Evolutionary conservation across 2,797 vertebrate genomes (phyloP).

Genomic region (Thalassophryne amazonica): DNA sequence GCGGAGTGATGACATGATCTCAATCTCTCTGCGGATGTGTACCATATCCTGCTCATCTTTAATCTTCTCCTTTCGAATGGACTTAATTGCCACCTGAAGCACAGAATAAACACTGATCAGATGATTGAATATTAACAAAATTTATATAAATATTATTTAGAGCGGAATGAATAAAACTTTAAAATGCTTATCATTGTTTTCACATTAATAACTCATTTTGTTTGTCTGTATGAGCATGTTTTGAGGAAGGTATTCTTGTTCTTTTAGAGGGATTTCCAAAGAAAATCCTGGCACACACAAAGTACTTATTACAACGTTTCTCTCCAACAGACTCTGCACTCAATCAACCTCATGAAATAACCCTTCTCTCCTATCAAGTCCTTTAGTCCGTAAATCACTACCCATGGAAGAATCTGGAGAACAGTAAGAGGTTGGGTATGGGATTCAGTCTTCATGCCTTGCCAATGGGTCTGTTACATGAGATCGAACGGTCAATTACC

Average conservation of each 20-base stretch:
- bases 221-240: too few relatives aligned
- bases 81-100: conserved; percentile 94
- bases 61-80: conserved; percentile 94
- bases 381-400: conserved; percentile 19
- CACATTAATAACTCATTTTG: too few relatives aligned
- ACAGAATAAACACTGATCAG: conserved; percentile 12
- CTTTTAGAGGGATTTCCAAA: too few relatives aligned
- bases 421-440: conserved; percentile 20
- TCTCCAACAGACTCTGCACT: conserved; percentile 2
- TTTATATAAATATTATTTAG: neutral
- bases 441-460: conserved; percentile 10
- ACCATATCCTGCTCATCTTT: conserved; percentile 94
- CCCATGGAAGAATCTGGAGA: conserved; percentile 20
- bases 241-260: too few relatives aligned
- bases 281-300: neutral
- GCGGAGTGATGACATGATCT: conserved; percentile 97
- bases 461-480: conserved; percentile 3
- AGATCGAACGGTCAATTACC: conserved; percentile 24
- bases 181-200: neutral
- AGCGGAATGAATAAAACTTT: neutral
- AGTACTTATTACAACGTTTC: neutral
- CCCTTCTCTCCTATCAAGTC: conserved; percentile 24
- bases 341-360: neutral
- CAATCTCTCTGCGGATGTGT: conserved; percentile 96
- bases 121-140: neutral